Conservation (phyloP, 2,888 invertebrate species). For the Formica aserva region DNA sequence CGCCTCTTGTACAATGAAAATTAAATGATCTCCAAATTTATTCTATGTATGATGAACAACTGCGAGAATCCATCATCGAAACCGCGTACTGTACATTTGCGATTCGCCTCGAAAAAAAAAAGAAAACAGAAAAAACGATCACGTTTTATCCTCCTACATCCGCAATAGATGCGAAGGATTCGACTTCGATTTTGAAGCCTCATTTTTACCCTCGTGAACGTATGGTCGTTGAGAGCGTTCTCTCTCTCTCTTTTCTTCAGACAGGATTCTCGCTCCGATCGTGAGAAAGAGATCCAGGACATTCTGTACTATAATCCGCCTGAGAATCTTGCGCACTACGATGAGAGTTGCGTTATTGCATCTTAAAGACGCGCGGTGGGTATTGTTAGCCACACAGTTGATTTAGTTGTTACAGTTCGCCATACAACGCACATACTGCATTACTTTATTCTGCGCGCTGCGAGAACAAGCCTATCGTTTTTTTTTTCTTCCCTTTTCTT, state of each 20-base stretch:
- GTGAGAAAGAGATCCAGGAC: neutral
- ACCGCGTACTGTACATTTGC: constrained; percentile 68
- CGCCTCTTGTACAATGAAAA: neutral
- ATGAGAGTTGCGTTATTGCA: constrained; percentile 10
- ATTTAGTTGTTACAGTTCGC: neutral
- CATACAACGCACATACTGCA: neutral
- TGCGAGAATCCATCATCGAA: constrained; percentile 61
- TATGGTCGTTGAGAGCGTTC: neutral
- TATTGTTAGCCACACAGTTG: neutral
- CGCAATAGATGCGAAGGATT: neutral
- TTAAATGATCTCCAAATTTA: neutral
- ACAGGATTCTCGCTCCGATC: neutral
- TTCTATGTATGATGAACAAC: constrained; percentile 20
- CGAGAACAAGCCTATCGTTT: neutral
- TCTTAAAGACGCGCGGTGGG: neutral
- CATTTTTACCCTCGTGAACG: neutral
- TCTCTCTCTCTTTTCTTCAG: neutral
- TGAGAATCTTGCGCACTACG: constrained; percentile 4
- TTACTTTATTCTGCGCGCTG: neutral
- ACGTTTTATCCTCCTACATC: constrained; percentile 17
- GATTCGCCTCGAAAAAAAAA: constrained; percentile 24
- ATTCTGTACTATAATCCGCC: neutral
- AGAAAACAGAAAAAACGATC: neutral
- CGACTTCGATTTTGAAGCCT: neutral
- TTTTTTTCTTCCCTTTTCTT: neutral